Conservation (phyloP, 2,888 invertebrate genomes). For the Melanotus villosus region DNA sequence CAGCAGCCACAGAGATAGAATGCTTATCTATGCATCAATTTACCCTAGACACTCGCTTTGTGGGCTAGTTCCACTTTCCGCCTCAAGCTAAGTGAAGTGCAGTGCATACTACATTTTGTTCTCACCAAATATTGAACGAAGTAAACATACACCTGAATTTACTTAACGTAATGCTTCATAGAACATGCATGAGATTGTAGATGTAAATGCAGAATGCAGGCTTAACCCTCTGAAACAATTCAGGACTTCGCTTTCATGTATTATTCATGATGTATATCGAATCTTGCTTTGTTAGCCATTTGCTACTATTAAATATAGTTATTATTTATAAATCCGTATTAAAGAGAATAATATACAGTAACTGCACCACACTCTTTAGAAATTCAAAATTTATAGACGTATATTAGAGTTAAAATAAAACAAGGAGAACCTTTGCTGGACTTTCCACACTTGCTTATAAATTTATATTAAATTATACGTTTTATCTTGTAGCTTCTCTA, state of each 20-base stretch:
- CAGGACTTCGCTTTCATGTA: not conserved
- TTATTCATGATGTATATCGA: not conserved
- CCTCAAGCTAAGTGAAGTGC: not conserved
- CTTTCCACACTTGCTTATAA: no score
- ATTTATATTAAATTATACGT: no score
- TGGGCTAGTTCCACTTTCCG: not conserved
- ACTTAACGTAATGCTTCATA: not conserved
- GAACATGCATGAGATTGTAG: slow-evolving; percentile 11
- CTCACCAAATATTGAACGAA: not conserved
- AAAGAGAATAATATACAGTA: no score
- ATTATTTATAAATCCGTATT: no score
- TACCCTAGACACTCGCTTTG: not conserved
- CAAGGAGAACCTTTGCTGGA: no score
- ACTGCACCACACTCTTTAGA: no score
- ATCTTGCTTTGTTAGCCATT: not conserved
- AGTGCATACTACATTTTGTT: not conserved
- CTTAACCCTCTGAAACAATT: not conserved
- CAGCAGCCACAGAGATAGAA: not conserved
- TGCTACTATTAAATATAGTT: no score
- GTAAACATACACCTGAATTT: slow-evolving; percentile 12
- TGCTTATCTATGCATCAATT: slow-evolving; percentile 7
- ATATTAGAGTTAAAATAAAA: no score
- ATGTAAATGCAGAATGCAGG: slow-evolving; percentile 11
- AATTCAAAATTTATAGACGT: no score
- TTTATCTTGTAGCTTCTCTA: no score